Conservation (phyloP, 2,888 invertebrate genomes). For the Andricus curvator region DNA sequence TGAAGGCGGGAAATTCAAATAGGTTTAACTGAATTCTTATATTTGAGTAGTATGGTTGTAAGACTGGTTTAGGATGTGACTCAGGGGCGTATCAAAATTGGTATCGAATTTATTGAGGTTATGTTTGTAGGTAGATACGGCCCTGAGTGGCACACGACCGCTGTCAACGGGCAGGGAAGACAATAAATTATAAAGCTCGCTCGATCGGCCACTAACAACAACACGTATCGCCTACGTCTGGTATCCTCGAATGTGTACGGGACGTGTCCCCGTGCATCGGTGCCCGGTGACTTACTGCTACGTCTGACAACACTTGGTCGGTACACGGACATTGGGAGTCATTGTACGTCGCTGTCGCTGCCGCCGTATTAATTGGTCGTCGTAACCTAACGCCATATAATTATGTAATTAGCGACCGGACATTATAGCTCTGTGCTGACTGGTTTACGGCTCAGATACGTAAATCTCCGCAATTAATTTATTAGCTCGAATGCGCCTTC, state of each 20-base stretch:
- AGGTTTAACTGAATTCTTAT: neutral
- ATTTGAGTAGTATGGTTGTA: neutral
- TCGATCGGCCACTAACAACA: conserved; percentile 60
- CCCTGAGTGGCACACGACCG: conserved; percentile 65
- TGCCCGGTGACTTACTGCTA: conserved; percentile 51
- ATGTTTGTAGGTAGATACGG: conserved; percentile 33
- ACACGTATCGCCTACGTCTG: conserved; percentile 57
- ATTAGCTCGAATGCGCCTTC: conserved; percentile 63
- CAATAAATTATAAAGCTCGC: conserved; percentile 73
- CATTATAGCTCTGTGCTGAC: conserved; percentile 71
- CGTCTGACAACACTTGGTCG: conserved; percentile 42
- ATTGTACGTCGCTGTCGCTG: conserved; percentile 55
- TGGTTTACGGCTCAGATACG: conserved; percentile 75
- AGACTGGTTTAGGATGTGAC: neutral
- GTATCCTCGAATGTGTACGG: conserved; percentile 46
- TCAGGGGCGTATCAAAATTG: conserved; percentile 1
- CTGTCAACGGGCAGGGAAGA: conserved; percentile 69
- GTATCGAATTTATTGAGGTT: neutral
- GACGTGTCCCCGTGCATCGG: conserved; percentile 55
- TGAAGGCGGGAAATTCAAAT: neutral
- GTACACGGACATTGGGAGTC: conserved; percentile 43
- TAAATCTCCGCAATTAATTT: conserved; percentile 77
- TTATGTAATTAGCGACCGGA: conserved; percentile 75
- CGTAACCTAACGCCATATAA: conserved; percentile 75
- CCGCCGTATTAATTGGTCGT: conserved; percentile 55